Conservation (phyloP, 2,888 invertebrate genomes). For the Caenorhabditis zanzibari region DNA sequence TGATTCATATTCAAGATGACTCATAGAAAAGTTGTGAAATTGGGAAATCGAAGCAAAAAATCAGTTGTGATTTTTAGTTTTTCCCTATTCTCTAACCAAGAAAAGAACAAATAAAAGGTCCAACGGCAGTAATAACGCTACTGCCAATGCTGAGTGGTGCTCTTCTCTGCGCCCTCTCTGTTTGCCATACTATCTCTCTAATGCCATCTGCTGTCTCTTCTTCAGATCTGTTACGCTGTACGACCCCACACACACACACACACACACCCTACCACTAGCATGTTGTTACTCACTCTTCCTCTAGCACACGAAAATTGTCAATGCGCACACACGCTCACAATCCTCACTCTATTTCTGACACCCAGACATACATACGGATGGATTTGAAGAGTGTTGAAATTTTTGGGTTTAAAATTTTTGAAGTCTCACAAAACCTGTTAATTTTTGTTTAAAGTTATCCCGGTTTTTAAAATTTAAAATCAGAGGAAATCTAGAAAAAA, state of each 20-base stretch:
- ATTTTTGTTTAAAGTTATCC: too few species aligned
- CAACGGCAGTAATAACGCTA: conserved; percentile 27
- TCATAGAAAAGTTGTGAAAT: conserved; percentile 12
- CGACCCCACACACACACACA: conserved; percentile 18
- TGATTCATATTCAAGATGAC: conserved; percentile 2
- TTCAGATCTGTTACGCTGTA: conserved; percentile 33
- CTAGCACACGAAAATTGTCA: conserved; percentile 5
- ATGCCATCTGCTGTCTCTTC: conserved; percentile 34
- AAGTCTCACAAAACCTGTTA: too few species aligned
- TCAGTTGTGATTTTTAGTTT: conserved; percentile 2
- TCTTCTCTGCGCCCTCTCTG: conserved; percentile 18
- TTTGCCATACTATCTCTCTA: conserved; percentile 12
- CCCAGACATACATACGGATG: conserved; percentile 1
- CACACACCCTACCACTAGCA: conserved; percentile 2
- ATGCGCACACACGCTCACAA: neutral
- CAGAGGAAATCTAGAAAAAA: too few species aligned
- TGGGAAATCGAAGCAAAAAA: neutral
- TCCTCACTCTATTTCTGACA: neutral
- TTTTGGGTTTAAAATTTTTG: neutral
- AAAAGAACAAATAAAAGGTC: conserved; percentile 28
- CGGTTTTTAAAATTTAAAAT: too few species aligned
- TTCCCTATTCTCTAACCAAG: neutral
- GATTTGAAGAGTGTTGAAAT: neutral
- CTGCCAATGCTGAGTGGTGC: conserved; percentile 35
- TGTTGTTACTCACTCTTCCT: conserved; percentile 42